These are phyloP conservation scores for Sphinx pinastri DNA, from an alignment of 2,888 invertebrate species.

Conservation along the genomic window DNA sequence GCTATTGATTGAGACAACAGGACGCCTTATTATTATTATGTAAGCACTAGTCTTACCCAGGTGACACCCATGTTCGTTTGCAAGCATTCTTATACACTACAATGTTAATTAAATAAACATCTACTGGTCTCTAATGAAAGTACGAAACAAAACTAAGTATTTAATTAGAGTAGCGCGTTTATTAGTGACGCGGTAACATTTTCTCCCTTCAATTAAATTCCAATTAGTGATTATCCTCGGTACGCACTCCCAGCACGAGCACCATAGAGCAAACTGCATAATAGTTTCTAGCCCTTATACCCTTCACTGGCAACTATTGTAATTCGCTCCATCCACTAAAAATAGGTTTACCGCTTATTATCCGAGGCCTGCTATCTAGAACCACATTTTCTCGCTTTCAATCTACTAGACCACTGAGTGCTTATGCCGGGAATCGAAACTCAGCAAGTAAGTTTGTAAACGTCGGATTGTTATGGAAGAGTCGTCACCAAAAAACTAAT, in stretches of 20 bases:
- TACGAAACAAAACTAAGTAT: not conserved
- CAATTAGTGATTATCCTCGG: conserved; percentile 9
- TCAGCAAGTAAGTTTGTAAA: too few relatives aligned
- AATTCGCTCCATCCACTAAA: not conserved
- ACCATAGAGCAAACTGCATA: conserved; percentile 2
- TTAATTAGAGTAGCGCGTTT: not conserved
- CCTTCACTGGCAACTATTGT: not conserved
- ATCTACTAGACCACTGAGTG: not conserved
- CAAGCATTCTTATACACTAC: too few relatives aligned
- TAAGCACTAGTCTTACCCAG: too few relatives aligned
- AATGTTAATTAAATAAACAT: too few relatives aligned
- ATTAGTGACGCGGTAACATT: not conserved
- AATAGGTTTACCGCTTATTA: conserved; percentile 4
- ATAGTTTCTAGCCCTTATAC: not conserved
- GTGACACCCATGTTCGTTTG: too few relatives aligned
- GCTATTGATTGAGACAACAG: too few relatives aligned
- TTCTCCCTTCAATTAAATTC: conserved; percentile 5
- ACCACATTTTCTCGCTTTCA: not conserved
- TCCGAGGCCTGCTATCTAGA: not conserved
- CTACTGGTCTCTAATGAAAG: not conserved
- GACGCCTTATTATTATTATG: too few relatives aligned
- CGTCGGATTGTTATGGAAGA: too few relatives aligned
- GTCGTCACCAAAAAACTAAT: too few relatives aligned
- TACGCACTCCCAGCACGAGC: not conserved
- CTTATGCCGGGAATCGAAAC: not conserved